These are phyloP conservation scores for Aelia acuminata DNA, from an alignment of 2,888 invertebrate species.

Conservation along the genomic window DNA sequence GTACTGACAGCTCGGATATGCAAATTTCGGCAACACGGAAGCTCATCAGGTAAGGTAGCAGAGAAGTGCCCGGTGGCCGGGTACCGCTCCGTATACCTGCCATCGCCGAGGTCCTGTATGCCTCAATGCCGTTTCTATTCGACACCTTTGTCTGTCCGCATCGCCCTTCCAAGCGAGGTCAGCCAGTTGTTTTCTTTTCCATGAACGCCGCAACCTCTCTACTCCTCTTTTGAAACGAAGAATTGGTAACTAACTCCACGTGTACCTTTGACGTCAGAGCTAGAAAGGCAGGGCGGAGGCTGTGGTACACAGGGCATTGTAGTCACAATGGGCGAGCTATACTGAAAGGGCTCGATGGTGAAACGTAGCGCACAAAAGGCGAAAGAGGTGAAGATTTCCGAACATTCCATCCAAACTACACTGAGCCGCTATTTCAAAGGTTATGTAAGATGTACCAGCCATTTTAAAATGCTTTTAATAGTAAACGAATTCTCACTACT, in stretches of 20 bases:
- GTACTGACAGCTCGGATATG: background rate
- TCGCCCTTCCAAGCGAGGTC: conserved; percentile 16
- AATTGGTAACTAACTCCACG: conserved; percentile 37
- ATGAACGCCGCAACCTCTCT: conserved; percentile 3
- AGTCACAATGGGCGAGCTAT: background rate
- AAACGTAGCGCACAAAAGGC: background rate
- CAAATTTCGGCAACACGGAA: background rate
- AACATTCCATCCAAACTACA: background rate
- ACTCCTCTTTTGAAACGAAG: background rate
- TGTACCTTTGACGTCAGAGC: background rate
- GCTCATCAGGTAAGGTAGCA: background rate
- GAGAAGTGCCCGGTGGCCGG: background rate
- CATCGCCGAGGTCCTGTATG: background rate
- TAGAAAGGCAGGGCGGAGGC: background rate
- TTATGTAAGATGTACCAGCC: background rate
- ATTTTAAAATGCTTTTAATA: background rate
- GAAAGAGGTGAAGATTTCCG: background rate
- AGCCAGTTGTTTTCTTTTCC: conserved; percentile 16
- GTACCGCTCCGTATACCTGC: background rate
- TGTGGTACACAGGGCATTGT: background rate
- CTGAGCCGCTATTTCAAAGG: background rate
- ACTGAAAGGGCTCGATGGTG: background rate
- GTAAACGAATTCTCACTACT: background rate
- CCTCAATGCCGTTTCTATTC: background rate
- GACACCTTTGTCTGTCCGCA: background rate